phyloP scores from a whole-genome alignment of 1,140 invertebrate species.

The Homalodisca vitripennis region DNA sequence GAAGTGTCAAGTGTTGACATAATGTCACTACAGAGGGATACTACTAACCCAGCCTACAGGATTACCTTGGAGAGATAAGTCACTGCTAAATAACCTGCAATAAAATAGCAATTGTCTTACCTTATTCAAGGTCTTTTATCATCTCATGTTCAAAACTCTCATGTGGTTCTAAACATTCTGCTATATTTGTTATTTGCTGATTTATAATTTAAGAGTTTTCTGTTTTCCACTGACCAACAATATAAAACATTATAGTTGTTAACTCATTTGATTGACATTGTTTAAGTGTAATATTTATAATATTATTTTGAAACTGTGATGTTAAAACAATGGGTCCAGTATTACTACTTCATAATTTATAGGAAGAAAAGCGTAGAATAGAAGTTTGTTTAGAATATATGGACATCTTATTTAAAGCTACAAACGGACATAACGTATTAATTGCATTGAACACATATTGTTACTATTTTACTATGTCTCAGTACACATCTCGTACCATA shows the following conservation, averaged over 20 bases:
- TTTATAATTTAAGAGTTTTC: neutral
- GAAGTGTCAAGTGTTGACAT: conserved; percentile 63
- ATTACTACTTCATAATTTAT: no score
- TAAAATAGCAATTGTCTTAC: neutral
- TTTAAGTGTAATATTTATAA: no score
- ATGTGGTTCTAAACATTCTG: neutral
- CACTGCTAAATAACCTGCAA: neutral
- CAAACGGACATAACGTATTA: no score
- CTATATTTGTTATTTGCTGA: neutral
- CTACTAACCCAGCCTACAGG: conserved; percentile 48
- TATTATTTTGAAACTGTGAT: no score
- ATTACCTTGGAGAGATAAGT: neutral
- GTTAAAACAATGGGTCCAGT: no score
- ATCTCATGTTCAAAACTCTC: neutral
- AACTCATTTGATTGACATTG: no score
- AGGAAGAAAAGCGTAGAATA: no score
- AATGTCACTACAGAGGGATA: conserved; percentile 56
- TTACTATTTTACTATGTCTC: no score
- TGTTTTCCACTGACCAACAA: neutral
- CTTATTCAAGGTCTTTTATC: neutral
- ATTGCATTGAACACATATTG: no score
- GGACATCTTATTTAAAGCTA: no score
- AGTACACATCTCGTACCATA: no score
- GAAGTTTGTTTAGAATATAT: no score
- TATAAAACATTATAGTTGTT: neutral